phyloP scores from a whole-genome alignment of 2,888 invertebrate species.

The Drosophila kuntzei region DNA sequence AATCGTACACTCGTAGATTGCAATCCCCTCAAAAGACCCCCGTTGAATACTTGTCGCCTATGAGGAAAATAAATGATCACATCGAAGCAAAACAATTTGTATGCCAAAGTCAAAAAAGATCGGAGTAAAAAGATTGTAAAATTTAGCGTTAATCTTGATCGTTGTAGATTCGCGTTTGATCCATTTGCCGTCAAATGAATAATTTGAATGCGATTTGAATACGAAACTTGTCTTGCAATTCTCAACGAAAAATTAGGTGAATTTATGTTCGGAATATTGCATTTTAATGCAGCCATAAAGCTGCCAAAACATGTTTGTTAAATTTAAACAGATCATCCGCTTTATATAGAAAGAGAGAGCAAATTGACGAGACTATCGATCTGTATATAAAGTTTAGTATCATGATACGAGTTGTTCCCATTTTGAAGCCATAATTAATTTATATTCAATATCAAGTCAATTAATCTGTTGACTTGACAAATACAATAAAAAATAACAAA shows the following conservation, averaged over 20 bases:
- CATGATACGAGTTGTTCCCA: conserved; percentile 38
- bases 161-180: conserved; percentile 10
- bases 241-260: not conserved
- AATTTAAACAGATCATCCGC: not conserved
- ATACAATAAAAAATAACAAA: conserved; percentile 72
- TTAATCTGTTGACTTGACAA: conserved; percentile 80
- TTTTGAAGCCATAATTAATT: conserved; percentile 72
- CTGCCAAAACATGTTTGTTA: conserved; percentile 12
- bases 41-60: conserved; percentile 2
- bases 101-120: conserved; percentile 29
- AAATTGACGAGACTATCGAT: not conserved
- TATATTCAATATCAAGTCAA: conserved; percentile 81
- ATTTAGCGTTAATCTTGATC: conserved; percentile 39
- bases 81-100: conserved; percentile 43
- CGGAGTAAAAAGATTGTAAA: conserved; percentile 16
- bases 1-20: conserved; percentile 15
- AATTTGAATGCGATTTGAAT: conserved; percentile 28
- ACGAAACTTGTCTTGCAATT: conserved; percentile 37
- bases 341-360: not conserved
- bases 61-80: conserved; percentile 23
- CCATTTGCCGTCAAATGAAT: conserved; percentile 11
- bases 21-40: not conserved
- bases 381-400: not conserved
- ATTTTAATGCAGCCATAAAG: conserved; percentile 6
- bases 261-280: conserved; percentile 35